Evolutionary conservation across 1,140 invertebrate species (phyloP), one percentile per base, ranked within the genome.

Genomic region (Micrasema minimum): DNA sequence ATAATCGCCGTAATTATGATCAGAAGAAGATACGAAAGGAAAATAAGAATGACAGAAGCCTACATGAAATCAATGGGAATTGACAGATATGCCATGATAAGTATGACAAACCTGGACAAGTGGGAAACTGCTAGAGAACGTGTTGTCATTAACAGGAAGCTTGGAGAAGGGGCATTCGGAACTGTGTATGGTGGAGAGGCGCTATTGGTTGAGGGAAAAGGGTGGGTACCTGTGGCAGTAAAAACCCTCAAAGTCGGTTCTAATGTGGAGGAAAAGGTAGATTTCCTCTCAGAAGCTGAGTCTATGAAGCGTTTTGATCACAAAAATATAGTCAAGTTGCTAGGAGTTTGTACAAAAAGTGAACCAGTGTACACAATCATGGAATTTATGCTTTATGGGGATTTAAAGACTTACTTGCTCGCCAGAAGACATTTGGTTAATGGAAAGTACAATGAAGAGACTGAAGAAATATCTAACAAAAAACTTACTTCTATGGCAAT

Each of bases 321-420:
- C 79, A 90, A 91, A 72, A 97, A 98, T 79, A 92, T 98, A 31
- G 90, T 98, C 0, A 90, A 91, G 72, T 83, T 98, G 2, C 80
- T 97, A 0, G 95, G 91, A 1, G 93, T 97, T 23, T 95, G 93
- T 75, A 93, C 93, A 1, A 90, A 91, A 78, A 90, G 88, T 46
- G 92, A 96, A 73, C 94, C 95, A 0, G 89, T 96, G 12, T 93
- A 93, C 77, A 95, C 94, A 4, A 89, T 97, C 0, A 96, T 97
- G 90, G 95, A 97, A 79, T 96, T 96, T 73, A 96, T 96, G 92
- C 86, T 96, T 46, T 96, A 96, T 75, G 96, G 96, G 18, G 95
- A 97, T 79, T 80, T 97, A 64, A 96, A 96, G 81, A 95, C 92
- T 0, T 97, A 91, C 80, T 83, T 97, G 41, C 80, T 97, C 22